phyloP scores from a whole-genome alignment of 2,888 invertebrate species.

The Caenorhabditis japonica region DNA sequence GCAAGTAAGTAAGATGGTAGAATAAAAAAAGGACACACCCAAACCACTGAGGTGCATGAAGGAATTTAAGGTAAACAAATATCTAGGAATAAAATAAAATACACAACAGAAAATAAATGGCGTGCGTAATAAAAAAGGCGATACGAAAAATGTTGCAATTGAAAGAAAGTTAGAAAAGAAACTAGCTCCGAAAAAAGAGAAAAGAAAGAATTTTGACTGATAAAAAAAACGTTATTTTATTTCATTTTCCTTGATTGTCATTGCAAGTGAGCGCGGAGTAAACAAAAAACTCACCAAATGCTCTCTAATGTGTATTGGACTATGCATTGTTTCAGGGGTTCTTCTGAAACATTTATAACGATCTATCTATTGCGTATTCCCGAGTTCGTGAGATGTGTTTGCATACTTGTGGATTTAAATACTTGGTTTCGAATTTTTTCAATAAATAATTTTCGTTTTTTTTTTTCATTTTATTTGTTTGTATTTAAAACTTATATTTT shows the following conservation, averaged over 20 bases:
- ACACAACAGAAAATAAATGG: conserved; percentile 27
- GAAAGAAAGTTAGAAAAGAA: too few relatives aligned
- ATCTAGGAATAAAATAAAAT: too few relatives aligned
- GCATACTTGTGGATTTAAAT: too few relatives aligned
- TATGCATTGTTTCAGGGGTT: conserved; percentile 35
- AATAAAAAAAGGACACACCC: conserved; percentile 28
- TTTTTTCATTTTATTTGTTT: too few relatives aligned
- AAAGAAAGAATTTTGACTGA: conserved; percentile 37
- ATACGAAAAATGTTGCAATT: conserved; percentile 23
- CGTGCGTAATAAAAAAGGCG: conserved; percentile 30
- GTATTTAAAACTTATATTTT: too few relatives aligned
- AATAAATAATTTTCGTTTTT: too few relatives aligned
- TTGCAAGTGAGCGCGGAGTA: conserved; percentile 21
- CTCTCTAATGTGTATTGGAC: conserved; percentile 26
- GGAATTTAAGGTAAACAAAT: too few relatives aligned
- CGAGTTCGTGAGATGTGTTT: too few relatives aligned
- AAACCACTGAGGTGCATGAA: too few relatives aligned
- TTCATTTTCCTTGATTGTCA: conserved; percentile 43
- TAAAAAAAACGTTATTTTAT: conserved; percentile 46
- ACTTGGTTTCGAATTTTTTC: too few relatives aligned
- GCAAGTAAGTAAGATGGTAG: not conserved
- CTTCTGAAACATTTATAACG: conserved; percentile 31
- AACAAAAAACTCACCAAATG: conserved; percentile 36
- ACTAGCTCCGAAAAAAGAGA: conserved; percentile 6
- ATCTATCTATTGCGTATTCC: too few relatives aligned